Evolutionary conservation across 2,888 invertebrate genomes (phyloP).

Genomic region (Dioctria linearis): DNA sequence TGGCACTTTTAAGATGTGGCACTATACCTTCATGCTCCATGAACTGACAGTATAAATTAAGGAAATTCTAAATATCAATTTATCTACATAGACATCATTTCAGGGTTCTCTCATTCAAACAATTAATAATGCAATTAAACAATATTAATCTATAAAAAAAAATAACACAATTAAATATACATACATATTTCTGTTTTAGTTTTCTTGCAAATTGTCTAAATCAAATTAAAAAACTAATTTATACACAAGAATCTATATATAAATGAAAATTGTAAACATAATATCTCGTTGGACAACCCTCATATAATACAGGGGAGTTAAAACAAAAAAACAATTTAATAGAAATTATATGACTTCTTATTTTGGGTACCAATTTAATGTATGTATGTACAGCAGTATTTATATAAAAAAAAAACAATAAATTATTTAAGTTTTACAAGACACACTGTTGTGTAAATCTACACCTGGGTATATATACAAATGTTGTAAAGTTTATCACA

Average conservation of each 20-base stretch:
- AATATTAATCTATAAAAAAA: too few relatives aligned
- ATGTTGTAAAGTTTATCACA: constrained; percentile 44
- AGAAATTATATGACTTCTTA: neutral
- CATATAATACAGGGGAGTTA: neutral
- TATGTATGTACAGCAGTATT: neutral
- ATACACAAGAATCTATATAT: too few relatives aligned
- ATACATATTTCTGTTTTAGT: too few relatives aligned
- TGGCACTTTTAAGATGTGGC: neutral
- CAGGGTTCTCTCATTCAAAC: neutral
- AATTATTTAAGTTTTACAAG: neutral
- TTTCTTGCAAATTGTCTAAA: too few relatives aligned
- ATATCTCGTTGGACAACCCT: neutral
- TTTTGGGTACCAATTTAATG: neutral
- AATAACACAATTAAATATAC: neutral
- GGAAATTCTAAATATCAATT: neutral
- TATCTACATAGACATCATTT: neutral
- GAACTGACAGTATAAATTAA: too few relatives aligned
- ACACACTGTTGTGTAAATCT: constrained; percentile 7
- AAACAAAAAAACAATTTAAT: neutral
- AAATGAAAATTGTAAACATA: too few relatives aligned
- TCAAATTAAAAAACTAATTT: too few relatives aligned
- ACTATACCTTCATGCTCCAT: too few relatives aligned
- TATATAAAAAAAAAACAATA: constrained; percentile 10
- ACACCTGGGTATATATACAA: neutral
- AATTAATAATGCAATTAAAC: neutral